Base-by-base conservation (phyloP, 2,113 vertebrate species). In the Tragelaphus imberbis region DNA sequence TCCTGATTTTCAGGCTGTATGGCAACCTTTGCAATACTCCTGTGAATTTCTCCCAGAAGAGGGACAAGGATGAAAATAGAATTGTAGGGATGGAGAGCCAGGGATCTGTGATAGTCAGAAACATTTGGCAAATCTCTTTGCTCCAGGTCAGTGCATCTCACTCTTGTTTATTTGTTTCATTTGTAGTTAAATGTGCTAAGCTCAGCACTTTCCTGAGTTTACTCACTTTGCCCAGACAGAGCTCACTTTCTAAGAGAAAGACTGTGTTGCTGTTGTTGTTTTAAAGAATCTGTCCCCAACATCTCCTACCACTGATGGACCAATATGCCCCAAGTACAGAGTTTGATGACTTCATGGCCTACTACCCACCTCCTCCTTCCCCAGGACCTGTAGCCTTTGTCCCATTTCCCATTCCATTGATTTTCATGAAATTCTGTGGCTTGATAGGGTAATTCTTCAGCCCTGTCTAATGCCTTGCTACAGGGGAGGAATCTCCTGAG, bases 11-110 rank as follows among this genome's bases (percentile, higher is more conserved):
- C 92, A 88, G 87, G 56, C 96, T 96, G 40, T 47, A 36, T 51
- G 56, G 93, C 93, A 85, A 77, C 40, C 59, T 96, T 90, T 94
- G 94, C 40, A 65, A 65, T 85, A 82, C 80, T 94, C 90, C 59
- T 87, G 61, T 33, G 56, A 86, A 91, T 88, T 23, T 87, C 44
- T 19, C 58, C 23, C 75, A 33, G 12, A 79, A 65, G 94, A 92
- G 21, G 1, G 81, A 23, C 12, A 68, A 33, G 21, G 30, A 65
- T 68, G 30, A 58, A 55, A 97, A 94, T 82, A 33, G 95, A 88
- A 91, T 55, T 59, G 1, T 2, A 68, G 61, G 12, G 75, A 55
- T 19, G 51, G 95, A 84, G 33, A 94, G 77, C 33, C 30, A 61
- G 59, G 19, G 44, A 28, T 59, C 40, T 63, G 65, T 71, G 55